phyloP scores from a whole-genome alignment of 30 jellyfish, hydroid and myxozoan genomes.

The Catostylus mosaicus region DNA sequence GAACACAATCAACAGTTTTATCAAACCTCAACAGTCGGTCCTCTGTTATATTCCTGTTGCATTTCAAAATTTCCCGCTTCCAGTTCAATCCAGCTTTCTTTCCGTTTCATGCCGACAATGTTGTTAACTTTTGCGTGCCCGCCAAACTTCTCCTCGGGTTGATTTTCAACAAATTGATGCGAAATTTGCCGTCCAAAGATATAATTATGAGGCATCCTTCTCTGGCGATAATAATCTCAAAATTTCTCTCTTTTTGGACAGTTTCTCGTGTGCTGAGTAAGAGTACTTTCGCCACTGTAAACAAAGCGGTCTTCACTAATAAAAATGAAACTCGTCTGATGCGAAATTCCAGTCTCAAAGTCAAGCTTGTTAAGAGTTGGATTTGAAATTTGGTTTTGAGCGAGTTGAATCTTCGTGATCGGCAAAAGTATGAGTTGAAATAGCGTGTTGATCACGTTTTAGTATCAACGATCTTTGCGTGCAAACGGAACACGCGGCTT shows the following conservation, averaged over 20 bases:
- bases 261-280: no score
- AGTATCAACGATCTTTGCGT: background rate
- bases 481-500: constrained; percentile 47
- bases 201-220: constrained; percentile 36
- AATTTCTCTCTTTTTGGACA: no score
- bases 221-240: background rate
- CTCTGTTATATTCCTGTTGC: background rate
- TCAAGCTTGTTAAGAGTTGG: no score
- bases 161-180: constrained; percentile 30
- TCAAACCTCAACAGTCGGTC: constrained; percentile 22
- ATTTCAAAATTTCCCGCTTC: constrained; percentile 61
- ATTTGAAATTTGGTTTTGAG: no score
- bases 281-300: no score
- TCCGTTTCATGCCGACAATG: constrained; percentile 41
- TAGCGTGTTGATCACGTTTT: background rate
- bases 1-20: background rate
- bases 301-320: no score
- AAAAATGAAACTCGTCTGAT: no score
- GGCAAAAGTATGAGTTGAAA: background rate
- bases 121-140: constrained; percentile 10
- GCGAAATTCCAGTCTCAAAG: no score
- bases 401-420: constrained; percentile 9
- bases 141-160: constrained; percentile 13
- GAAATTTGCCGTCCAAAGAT: constrained; percentile 9
- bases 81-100: constrained; percentile 9